Base-by-base conservation (phyloP, 2,888 invertebrate genomes). In the Tanytarsus gracilentus region DNA sequence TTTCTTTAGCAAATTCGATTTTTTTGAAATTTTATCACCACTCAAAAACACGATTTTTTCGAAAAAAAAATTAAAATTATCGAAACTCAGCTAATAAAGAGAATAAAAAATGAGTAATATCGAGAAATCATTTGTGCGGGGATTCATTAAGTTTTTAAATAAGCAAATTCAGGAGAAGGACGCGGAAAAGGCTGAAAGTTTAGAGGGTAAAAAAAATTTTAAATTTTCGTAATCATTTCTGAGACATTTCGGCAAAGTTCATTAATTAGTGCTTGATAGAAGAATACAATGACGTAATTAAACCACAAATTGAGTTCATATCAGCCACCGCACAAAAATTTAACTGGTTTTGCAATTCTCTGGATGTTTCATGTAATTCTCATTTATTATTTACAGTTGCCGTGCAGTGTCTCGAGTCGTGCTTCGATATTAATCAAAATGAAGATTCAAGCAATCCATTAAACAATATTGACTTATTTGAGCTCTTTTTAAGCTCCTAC, bases 341-440 rank as follows among this genome's bases (percentile, higher is more conserved):
- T 36, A 33, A 33, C n/a, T 11, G n/a, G n/a, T 33, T 33, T 33
- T n/a, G 6, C 33, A 33, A 33, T 33, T 11, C n/a, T 33, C 9
- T 33, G 33, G 11, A 4, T 33, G 3, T 44, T 23, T 44, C 11
- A n/a, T 14, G 16, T 1, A 16, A 36, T 36, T 36, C 16, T 14
- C 36, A 36, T 36, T 1, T 23, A 9, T 23, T 44, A 18, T 21
- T 23, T 8, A 44, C 9, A 77, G 97, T 98, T 62, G 93, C 94
- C 36, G 84, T 90, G 65, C 96, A 97, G 75, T 97, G 97, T 73
- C 78, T 96, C 65, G 93, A 96, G 74, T 87, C 88, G 51, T 90
- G 93, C 6, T 97, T 90, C 72, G 85, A 84, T 65, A 76, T 95
- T 1, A 77, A 76, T 3, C 65, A 65, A 7, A 66, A 66, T 21